These are phyloP conservation scores for Todiramphus saurophagus DNA, from an alignment of 2,113 vertebrate genomes.

Conservation along the genomic window DNA sequence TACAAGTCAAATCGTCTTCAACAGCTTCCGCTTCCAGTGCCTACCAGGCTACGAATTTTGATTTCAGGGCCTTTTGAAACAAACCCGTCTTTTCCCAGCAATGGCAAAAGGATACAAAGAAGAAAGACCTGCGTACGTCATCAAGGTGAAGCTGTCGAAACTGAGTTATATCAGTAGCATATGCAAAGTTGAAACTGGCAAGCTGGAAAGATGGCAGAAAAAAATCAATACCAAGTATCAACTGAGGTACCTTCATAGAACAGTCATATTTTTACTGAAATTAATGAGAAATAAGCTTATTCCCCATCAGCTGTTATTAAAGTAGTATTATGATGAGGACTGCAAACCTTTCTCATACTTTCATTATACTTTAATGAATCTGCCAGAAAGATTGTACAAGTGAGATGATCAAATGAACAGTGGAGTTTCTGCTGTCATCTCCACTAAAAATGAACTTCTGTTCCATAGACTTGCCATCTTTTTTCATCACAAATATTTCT, in stretches of 20 bases:
- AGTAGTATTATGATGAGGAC: neutral
- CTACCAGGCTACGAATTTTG: neutral
- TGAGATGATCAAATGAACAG: conserved; percentile 12
- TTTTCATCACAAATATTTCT: conserved; percentile 12
- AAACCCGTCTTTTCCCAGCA: neutral
- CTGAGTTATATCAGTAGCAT: conserved; percentile 80
- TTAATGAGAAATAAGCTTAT: conserved; percentile 18
- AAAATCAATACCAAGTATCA: neutral
- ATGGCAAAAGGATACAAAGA: conserved; percentile 89
- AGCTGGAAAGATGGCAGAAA: conserved; percentile 75
- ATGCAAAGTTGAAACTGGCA: conserved; percentile 83
- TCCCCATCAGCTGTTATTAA: neutral
- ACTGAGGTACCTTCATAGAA: neutral
- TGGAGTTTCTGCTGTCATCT: neutral
- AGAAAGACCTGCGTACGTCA: conserved; percentile 91
- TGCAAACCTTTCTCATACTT: neutral
- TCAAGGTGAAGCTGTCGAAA: conserved; percentile 86
- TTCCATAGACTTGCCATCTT: neutral
- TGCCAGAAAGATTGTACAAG: conserved; percentile 23
- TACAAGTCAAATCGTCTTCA: neutral
- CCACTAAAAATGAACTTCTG: neutral
- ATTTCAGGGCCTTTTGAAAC: neutral
- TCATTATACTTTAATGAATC: conserved; percentile 46
- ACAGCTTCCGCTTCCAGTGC: neutral
- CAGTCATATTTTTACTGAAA: neutral